Percentiles rank a stretch among this genome's conserved stretches.
Evolutionary conservation across 2,888 invertebrate genomes (phyloP).

Genomic region (Hecatera dysodea): DNA sequence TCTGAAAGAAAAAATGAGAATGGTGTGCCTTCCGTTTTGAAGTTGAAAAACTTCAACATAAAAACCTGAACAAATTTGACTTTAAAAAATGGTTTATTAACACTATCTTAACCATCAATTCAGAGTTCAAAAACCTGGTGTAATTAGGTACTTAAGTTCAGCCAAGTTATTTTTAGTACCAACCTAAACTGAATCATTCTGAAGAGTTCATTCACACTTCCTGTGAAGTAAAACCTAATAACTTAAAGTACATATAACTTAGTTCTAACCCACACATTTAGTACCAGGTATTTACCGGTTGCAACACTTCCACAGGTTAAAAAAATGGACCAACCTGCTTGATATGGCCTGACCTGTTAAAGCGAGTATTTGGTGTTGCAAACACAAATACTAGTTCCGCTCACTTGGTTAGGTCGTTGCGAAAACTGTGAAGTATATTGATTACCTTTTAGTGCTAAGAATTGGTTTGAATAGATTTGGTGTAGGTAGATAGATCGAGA

Average conservation of each 20-base stretch:
- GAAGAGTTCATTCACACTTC: slow-evolving; percentile 1
- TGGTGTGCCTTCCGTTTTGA: too few relatives aligned
- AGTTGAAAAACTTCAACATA: too few relatives aligned
- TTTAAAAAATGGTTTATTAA: too few relatives aligned
- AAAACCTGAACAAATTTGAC: too few relatives aligned
- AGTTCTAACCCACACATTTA: neutral
- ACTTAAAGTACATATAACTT: neutral
- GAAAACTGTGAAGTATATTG: slow-evolving; percentile 36
- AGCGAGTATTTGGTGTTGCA: slow-evolving; percentile 32
- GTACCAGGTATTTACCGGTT: neutral
- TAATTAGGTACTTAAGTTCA: neutral
- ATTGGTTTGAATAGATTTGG: neutral
- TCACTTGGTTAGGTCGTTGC: slow-evolving; percentile 36
- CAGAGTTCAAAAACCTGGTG: neutral
- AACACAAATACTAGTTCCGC: slow-evolving; percentile 47
- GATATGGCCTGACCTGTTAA: slow-evolving; percentile 33
- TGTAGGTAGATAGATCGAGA: neutral
- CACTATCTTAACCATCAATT: neutral
- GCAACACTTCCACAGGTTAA: slow-evolving; percentile 16
- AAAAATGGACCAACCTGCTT: slow-evolving; percentile 7
- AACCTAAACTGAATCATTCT: neutral
- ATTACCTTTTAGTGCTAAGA: slow-evolving; percentile 3
- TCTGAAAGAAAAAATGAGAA: too few relatives aligned
- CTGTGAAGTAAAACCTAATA: neutral
- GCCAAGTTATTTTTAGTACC: neutral